Evolutionary conservation across 2,113 vertebrate genomes (phyloP).

Genomic region (Psittacus erithacus): DNA sequence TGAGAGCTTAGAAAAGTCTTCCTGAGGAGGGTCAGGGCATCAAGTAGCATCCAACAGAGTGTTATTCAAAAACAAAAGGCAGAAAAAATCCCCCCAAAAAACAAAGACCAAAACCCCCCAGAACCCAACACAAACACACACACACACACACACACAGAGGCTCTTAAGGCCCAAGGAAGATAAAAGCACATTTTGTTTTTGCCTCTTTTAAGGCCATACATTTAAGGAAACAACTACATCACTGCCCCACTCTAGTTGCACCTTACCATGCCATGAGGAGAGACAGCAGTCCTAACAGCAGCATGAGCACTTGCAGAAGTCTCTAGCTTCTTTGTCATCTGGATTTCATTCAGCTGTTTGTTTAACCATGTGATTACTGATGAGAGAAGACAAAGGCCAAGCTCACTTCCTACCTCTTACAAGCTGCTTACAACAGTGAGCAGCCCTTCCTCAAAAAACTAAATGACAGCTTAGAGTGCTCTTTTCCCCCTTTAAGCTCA

Average conservation of each 20-base stretch:
- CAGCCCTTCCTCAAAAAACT: background rate
- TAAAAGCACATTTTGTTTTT: background rate
- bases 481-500: background rate
- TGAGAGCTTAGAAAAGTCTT: background rate
- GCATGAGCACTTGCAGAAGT: slow-evolving; percentile 52
- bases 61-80: background rate
- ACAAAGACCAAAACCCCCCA: background rate
- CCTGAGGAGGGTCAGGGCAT: background rate
- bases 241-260: background rate
- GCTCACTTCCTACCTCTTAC: background rate
- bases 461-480: rapidly evolving
- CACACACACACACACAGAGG: background rate
- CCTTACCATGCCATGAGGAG: slow-evolving; percentile 74
- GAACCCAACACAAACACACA: background rate
- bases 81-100: background rate
- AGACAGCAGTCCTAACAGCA: slow-evolving; percentile 66
- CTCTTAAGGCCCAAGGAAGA: background rate
- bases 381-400: background rate
- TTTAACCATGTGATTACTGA: slow-evolving; percentile 95
- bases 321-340: slow-evolving; percentile 78
- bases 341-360: slow-evolving; percentile 93
- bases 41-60: background rate
- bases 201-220: background rate
- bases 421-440: background rate
- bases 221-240: background rate